Evolutionary conservation across 2,888 invertebrate species (phyloP).

Genomic region (Sesamia inferens): DNA sequence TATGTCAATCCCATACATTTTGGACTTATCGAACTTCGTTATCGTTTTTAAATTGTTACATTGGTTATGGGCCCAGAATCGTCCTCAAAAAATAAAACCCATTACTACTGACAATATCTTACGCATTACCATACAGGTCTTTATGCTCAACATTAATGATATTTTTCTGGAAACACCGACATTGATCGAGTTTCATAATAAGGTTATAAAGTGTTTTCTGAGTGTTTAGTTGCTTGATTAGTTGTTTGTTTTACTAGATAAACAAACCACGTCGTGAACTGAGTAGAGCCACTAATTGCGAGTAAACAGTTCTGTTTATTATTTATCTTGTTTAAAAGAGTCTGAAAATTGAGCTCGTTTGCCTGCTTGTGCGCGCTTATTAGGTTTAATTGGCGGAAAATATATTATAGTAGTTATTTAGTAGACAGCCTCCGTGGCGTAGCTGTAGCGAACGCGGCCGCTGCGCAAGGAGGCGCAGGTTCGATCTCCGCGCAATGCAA

Average conservation of each 20-base stretch:
- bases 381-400: constrained; percentile 11
- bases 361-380: not conserved
- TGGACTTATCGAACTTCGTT: too few relatives aligned
- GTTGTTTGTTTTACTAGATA: constrained; percentile 42
- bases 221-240: constrained; percentile 27
- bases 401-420: not conserved
- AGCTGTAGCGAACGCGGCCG: too few relatives aligned
- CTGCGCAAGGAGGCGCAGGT: too few relatives aligned
- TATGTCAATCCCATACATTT: too few relatives aligned
- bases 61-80: too few relatives aligned
- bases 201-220: constrained; percentile 7
- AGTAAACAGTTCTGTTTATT: constrained; percentile 49
- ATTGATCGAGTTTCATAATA: constrained; percentile 3
- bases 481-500: too few relatives aligned
- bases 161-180: constrained; percentile 5
- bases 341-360: constrained; percentile 22
- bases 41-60: too few relatives aligned
- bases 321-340: constrained; percentile 37
- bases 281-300: constrained; percentile 42
- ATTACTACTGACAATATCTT: too few relatives aligned
- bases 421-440: too few relatives aligned
- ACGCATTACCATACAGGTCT: too few relatives aligned
- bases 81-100: too few relatives aligned
- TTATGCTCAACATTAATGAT: not conserved
- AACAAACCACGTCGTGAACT: constrained; percentile 27